phyloP scores from a whole-genome alignment of 2,797 vertebrate genomes.

The Orientallactaga sibirica region DNA sequence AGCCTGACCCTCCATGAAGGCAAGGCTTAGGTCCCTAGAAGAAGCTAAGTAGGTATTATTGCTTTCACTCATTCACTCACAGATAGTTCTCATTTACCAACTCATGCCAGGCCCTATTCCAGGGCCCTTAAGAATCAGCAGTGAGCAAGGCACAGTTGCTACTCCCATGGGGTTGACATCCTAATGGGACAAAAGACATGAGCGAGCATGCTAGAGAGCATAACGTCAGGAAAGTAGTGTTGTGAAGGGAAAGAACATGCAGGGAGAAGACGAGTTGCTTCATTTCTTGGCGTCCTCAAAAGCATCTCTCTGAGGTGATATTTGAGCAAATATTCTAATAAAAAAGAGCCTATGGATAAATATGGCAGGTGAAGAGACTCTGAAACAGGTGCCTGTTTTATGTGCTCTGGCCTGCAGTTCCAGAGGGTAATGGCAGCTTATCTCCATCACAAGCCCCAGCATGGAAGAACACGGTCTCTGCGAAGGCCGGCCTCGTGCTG shows the following conservation, averaged over 20 bases:
- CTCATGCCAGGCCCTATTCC: background rate
- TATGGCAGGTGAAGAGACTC: background rate
- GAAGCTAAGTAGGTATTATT: background rate
- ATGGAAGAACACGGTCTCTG: background rate
- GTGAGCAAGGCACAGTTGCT: background rate
- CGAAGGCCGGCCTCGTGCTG: background rate
- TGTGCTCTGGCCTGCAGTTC: background rate
- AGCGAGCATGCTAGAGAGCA: fast-evolving
- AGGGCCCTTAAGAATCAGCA: background rate
- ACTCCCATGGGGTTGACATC: no score
- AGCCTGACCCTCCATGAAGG: background rate
- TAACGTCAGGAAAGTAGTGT: background rate
- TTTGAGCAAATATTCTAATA: background rate
- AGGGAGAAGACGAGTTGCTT: background rate
- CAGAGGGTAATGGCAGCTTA: background rate
- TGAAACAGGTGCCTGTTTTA: fast-evolving
- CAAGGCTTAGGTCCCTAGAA: background rate
- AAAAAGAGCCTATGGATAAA: background rate
- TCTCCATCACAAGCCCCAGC: background rate
- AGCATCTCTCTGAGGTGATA: no score
- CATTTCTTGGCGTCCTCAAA: background rate
- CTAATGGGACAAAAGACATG: fast-evolving
- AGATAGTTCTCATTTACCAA: background rate
- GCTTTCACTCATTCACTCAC: background rate
- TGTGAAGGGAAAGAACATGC: background rate